Evolutionary conservation across 2,113 vertebrate genomes (phyloP), one percentile per base, ranked within the genome.

Genomic region (Rostratula benghalensis): DNA sequence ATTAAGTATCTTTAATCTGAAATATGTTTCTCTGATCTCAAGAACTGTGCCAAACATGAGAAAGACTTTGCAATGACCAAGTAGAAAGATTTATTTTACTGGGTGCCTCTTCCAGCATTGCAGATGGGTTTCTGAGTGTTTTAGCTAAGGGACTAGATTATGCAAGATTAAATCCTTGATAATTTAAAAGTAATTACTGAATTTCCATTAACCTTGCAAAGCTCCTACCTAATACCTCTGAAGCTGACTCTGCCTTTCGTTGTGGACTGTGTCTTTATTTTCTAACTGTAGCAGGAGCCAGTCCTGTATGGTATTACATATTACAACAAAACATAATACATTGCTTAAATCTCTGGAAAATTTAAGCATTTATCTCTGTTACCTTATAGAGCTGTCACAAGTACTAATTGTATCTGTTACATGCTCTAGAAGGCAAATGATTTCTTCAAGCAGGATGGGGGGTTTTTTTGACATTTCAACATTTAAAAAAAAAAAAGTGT

Each of bases 131-230:
- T 76, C 82, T 93, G 87, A 13, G 41, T 84, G 28, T 51, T 20
- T 54, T 53, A 80, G 75, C 37, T 31, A 28, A 80, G 50, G 45
- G 35, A 71, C 27, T 81, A 39, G 77, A 57, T 93, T 79, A 65
- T 50, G 70, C 60, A 93, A 89, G 87, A 75, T 95, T 67, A 93
- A 93, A 91, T 51, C 61, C 74, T 82, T 46, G 35, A 73, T 81
- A 81, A 35, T 75, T 73, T 81, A 56, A 81, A 87, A 85, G 64
- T 84, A 93, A 87, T 87, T 69, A 54, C 64, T 82, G 65, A 78
- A 43, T 89, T 94, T 81, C 89, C 76, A 54, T 88, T 83, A 88
- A 8, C 41, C 35, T 84, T 89, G 27, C 61, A 81, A 56, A 78
- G 64, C 39, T 87, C 54, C 88, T 90, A 23, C 54, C 41, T 56